These are phyloP conservation scores for Rhopalosiphum nymphaeae DNA, from an alignment of 2,888 invertebrate genomes.

Conservation along the genomic window DNA sequence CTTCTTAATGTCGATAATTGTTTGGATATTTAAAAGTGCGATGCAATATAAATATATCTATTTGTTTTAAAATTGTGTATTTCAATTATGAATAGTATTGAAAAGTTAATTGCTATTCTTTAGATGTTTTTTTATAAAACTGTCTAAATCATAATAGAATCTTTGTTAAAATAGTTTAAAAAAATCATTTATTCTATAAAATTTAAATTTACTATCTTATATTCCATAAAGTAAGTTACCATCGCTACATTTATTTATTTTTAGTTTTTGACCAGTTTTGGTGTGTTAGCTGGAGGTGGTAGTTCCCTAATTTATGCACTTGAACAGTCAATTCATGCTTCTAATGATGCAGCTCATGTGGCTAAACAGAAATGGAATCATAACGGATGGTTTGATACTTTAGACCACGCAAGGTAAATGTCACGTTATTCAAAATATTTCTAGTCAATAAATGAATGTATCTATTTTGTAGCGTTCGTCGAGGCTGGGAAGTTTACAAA, in stretches of 20 bases:
- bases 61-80: neutral
- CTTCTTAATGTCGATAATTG: too few relatives aligned
- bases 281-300: slow-evolving; percentile 84
- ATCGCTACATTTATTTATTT: slow-evolving; percentile 67
- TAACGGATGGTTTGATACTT: slow-evolving; percentile 79
- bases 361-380: slow-evolving; percentile 89
- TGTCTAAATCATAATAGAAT: neutral
- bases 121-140: neutral
- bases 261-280: slow-evolving; percentile 83
- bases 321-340: slow-evolving; percentile 88
- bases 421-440: neutral
- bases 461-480: slow-evolving; percentile 77
- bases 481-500: slow-evolving; percentile 98
- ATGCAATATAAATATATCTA: neutral
- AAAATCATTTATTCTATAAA: neutral
- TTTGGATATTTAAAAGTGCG: neutral
- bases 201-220: neutral
- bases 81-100: neutral
- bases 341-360: slow-evolving; percentile 84
- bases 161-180: neutral
- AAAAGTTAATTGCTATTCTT: neutral
- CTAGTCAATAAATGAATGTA: neutral
- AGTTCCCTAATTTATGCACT: slow-evolving; percentile 86
- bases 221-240: neutral
- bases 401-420: slow-evolving; percentile 83